A percentile compares a stretch with the other conserved stretches of the same genome.
Conservation (phyloP, 2,113 vertebrate genomes). For the Baryphthengus martii region DNA sequence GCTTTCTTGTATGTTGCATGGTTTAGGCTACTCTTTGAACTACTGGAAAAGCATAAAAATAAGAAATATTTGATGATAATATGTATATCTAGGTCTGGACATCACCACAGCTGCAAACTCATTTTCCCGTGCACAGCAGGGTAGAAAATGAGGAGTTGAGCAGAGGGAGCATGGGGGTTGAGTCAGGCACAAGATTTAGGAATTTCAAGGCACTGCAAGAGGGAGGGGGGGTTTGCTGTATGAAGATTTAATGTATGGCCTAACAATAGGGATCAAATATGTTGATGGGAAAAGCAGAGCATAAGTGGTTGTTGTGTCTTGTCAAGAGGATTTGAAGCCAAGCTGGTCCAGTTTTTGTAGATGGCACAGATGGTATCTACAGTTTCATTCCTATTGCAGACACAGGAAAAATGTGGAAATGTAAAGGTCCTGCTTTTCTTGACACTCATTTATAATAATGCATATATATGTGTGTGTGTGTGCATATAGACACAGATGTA, state of each 20-base stretch:
- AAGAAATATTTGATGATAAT: not conserved
- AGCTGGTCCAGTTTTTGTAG: not conserved
- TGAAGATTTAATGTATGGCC: not conserved
- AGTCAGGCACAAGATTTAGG: not conserved
- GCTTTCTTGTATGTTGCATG: not conserved
- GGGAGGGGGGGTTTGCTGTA: not conserved
- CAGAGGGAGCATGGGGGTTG: not conserved
- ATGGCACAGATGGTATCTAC: not conserved
- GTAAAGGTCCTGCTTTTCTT: slow-evolving; percentile 38
- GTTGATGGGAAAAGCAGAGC: not conserved
- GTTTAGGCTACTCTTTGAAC: slow-evolving; percentile 22
- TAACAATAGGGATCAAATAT: not conserved
- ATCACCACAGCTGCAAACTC: not conserved
- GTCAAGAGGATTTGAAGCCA: not conserved
- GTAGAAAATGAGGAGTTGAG: not conserved
- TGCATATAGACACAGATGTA: slow-evolving; percentile 45
- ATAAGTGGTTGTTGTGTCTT: not conserved
- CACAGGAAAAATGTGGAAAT: not conserved
- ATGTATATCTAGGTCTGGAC: not conserved
- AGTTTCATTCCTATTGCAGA: slow-evolving; percentile 13
- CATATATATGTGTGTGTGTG: slow-evolving; percentile 43
- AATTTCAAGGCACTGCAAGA: not conserved
- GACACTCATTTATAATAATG: slow-evolving; percentile 15
- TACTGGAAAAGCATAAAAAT: not conserved
- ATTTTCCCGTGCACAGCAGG: not conserved